phyloP scores from a whole-genome alignment of 2,888 invertebrate genomes.

The Caenorhabditis sp. region DNA sequence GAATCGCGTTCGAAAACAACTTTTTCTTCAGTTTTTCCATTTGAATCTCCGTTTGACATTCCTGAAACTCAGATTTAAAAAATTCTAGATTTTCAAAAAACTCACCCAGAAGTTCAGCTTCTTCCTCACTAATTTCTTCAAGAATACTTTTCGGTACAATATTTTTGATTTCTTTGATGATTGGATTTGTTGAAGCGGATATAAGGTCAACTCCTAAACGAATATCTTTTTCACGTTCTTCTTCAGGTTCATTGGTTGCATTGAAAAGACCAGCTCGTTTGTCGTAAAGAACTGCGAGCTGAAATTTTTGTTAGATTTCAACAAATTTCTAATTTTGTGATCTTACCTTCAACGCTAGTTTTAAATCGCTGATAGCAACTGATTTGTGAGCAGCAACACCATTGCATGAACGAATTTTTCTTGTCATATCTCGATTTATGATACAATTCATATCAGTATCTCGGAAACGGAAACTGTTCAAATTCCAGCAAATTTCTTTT shows the following conservation, averaged over 20 bases:
- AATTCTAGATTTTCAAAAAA: slow-evolving; percentile 30
- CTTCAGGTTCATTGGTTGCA: slow-evolving; percentile 54
- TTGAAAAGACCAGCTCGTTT: slow-evolving; percentile 72
- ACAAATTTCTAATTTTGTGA: neutral
- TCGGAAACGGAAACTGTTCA: slow-evolving; percentile 81
- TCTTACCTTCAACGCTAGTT: slow-evolving; percentile 71
- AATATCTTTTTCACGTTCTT: slow-evolving; percentile 47
- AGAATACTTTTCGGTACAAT: slow-evolving; percentile 20
- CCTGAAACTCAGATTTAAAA: slow-evolving; percentile 6
- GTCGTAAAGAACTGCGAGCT: slow-evolving; percentile 73
- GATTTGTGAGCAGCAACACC: slow-evolving; percentile 88
- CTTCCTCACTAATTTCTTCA: slow-evolving; percentile 96
- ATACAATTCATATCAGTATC: slow-evolving; percentile 93
- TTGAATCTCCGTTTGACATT: slow-evolving; percentile 14
- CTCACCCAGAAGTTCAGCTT: slow-evolving; percentile 81
- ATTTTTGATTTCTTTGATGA: slow-evolving; percentile 22
- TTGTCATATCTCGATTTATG: slow-evolving; percentile 92
- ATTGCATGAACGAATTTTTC: slow-evolving; percentile 88
- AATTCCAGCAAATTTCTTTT: slow-evolving; percentile 98
- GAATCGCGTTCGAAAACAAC: slow-evolving; percentile 79
- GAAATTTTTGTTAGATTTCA: slow-evolving; percentile 12
- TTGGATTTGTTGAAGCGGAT: slow-evolving; percentile 31
- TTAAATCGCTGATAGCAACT: slow-evolving; percentile 75
- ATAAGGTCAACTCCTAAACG: slow-evolving; percentile 51
- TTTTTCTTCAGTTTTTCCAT: slow-evolving; percentile 46